Evolutionary conservation across 2,797 vertebrate genomes (phyloP).

Genomic region (Rhabdomys pumilio): DNA sequence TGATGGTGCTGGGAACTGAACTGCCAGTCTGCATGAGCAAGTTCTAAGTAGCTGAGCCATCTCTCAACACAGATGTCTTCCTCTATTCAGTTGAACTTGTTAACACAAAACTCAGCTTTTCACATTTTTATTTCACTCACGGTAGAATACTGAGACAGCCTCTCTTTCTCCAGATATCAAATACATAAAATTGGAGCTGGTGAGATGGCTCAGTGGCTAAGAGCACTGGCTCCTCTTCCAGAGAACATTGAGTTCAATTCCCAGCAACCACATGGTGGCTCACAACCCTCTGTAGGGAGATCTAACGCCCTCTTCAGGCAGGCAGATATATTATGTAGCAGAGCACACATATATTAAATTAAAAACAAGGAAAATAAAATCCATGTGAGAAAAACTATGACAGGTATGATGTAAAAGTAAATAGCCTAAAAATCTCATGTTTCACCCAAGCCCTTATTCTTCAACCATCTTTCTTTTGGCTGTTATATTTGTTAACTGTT

Average conservation of each 20-base stretch:
- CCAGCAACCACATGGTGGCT: too few species aligned
- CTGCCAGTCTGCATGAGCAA: neutral
- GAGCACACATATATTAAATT: too few species aligned
- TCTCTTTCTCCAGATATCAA: neutral
- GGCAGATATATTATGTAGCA: too few species aligned
- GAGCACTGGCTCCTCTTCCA: too few species aligned
- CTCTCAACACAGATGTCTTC: too few species aligned
- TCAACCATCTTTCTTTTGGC: too few species aligned
- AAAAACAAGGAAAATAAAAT: too few species aligned
- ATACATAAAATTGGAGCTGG: neutral
- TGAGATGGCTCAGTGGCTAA: too few species aligned
- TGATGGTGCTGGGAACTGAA: neutral
- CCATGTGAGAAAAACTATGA: neutral
- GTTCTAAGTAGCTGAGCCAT: neutral
- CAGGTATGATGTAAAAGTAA: neutral
- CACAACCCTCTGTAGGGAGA: too few species aligned
- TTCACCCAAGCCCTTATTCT: neutral
- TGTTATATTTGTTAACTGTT: neutral
- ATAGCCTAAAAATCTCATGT: neutral
- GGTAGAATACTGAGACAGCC: neutral
- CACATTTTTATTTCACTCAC: slow-evolving; percentile 67
- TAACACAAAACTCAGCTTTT: neutral
- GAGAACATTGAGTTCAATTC: too few species aligned
- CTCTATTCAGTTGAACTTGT: neutral
- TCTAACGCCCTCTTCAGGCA: too few species aligned